A percentile compares a stretch with the other conserved stretches of the same genome.
phyloP scores from a whole-genome alignment of 2,113 vertebrate species.

The Brachyhypopomus occidentalis region DNA sequence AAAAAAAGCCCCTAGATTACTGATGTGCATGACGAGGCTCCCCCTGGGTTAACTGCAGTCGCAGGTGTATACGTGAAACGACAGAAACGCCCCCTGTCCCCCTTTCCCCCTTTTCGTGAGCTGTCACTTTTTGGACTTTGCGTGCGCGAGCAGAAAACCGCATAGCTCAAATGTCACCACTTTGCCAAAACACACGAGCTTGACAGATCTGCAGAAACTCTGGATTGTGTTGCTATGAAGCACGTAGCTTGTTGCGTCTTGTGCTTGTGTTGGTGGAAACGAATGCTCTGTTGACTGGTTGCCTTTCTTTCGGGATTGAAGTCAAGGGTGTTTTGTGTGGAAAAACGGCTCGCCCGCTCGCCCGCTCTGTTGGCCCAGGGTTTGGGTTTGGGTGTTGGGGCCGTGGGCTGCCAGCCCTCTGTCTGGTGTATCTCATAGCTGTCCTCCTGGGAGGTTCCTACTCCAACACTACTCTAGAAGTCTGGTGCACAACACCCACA shows the following conservation, averaged over 20 bases:
- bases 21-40: not conserved
- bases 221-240: slow-evolving; percentile 45
- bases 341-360: slow-evolving; percentile 35
- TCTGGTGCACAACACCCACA: too few species aligned
- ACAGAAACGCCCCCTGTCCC: not conserved
- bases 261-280: slow-evolving; percentile 46
- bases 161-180: slow-evolving; percentile 50
- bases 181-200: slow-evolving; percentile 57
- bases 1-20: not conserved
- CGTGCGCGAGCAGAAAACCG: slow-evolving; percentile 50
- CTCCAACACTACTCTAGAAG: too few species aligned
- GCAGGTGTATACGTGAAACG: slow-evolving; percentile 3
- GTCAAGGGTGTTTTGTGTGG: slow-evolving; percentile 39
- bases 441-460: too few species aligned
- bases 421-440: too few species aligned
- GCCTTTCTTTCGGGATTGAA: slow-evolving; percentile 49
- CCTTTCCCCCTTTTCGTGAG: slow-evolving; percentile 32
- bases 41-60: not conserved
- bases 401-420: not conserved
- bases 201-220: slow-evolving; percentile 49
- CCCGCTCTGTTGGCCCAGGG: slow-evolving; percentile 9
- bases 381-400: not conserved
- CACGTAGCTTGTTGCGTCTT: slow-evolving; percentile 51
- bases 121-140: slow-evolving; percentile 49
- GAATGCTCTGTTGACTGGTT: slow-evolving; percentile 39